Base-by-base conservation (phyloP, 30 jellyfish, hydroid and myxozoan species). In the Hydra vulgaris region DNA sequence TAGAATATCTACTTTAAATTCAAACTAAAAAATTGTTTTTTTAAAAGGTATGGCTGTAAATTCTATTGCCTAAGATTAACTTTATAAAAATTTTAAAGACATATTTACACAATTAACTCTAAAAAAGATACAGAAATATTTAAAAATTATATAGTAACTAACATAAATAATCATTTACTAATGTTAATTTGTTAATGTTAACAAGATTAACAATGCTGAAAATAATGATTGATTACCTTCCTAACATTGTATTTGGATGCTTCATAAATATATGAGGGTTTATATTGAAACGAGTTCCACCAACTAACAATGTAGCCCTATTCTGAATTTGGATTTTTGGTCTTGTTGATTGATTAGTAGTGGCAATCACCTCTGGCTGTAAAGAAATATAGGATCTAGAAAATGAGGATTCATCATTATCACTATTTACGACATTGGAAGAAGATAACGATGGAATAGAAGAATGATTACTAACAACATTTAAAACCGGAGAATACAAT, bases 241-340 rank as follows among this genome's bases (percentile, higher is more conserved):
- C 96, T 0, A 89, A 85, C 95, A 89, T 84, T 1, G 96, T 89
- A 74, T 89, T 88, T 15, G 96, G 96, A 78, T 84, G 56, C 70
- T 76, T 85, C 82, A 74, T 52, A 73, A 89, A 85, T 18, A 85
- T 19, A 19, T 81, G 92, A 18, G 96, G 96, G 61, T 89, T 90
- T n/a, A 86, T 88, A 52, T 76, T 77, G 74, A 89, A 89, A 68
- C 96, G 83, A 23, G 92, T 89, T 18, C 95, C 95, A 84, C 85
- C 95, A 20, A 89, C 96, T 23, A 85, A 75, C 70, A 89, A 79
- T 8, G 95, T 89, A 7, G 85, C 86, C 53, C 96, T 76, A 15
- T 82, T 82, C 23, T 40, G 61, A 3, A 12, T 40, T 40, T 40
- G 61, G 8, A 40, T 40, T 40, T 40, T 40, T 40, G 61, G 61